A percentile compares a stretch with the other conserved stretches of the same genome.
phyloP scores from a whole-genome alignment of 2,888 invertebrate genomes.

The Petrolisthes manimaculis region DNA sequence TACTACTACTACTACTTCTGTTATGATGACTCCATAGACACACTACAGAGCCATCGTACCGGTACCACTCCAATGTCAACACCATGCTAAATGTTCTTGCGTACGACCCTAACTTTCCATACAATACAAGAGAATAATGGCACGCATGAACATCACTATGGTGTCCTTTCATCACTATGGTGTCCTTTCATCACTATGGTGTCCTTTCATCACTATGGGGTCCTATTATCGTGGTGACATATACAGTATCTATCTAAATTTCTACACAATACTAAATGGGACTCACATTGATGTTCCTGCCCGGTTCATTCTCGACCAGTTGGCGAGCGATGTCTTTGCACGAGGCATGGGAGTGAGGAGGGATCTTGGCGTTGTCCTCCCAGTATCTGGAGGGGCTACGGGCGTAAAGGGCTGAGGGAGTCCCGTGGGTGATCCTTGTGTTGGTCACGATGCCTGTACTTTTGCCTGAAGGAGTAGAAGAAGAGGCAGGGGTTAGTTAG shows the following conservation, averaged over 20 bases:
- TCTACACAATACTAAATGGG: background rate
- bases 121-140: too few relatives aligned
- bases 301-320: conserved; percentile 83
- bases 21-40: background rate
- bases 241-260: too few relatives aligned
- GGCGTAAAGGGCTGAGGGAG: conserved; percentile 83
- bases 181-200: too few relatives aligned
- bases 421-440: conserved; percentile 83
- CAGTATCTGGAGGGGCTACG: conserved; percentile 82
- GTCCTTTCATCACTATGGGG: too few relatives aligned
- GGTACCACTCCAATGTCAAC: too few relatives aligned
- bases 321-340: conserved; percentile 85
- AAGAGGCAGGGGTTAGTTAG: background rate
- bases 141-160: too few relatives aligned
- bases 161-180: too few relatives aligned
- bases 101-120: too few relatives aligned
- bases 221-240: too few relatives aligned
- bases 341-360: conserved; percentile 74
- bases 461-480: conserved; percentile 74
- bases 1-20: background rate
- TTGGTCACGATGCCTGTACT: conserved; percentile 86
- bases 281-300: conserved; percentile 80
- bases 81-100: too few relatives aligned
- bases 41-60: too few relatives aligned
- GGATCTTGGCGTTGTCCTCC: conserved; percentile 77